Percentiles rank a stretch among this genome's conserved stretches.
Conservation (phyloP, 1,140 invertebrate species). For the Apis laboriosa region DNA sequence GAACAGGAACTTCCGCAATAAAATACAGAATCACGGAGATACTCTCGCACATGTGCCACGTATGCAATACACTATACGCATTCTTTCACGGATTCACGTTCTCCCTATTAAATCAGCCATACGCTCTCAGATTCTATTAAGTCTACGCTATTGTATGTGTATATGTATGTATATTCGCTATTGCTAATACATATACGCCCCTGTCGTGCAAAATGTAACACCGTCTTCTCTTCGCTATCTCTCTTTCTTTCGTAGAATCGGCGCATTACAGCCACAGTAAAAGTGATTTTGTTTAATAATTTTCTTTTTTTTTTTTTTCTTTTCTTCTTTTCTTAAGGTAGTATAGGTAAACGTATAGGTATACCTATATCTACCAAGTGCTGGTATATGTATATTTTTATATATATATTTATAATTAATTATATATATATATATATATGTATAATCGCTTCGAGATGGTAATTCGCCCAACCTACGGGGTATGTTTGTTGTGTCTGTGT, state of each 20-base stretch:
- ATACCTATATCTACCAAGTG: slow-evolving; percentile 64
- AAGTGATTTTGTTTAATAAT: slow-evolving; percentile 12
- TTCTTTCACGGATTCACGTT: slow-evolving; percentile 62
- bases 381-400: slow-evolving; percentile 47
- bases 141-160: slow-evolving; percentile 47
- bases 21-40: slow-evolving; percentile 73
- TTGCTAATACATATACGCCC: slow-evolving; percentile 7
- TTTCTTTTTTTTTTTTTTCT: slow-evolving; percentile 15
- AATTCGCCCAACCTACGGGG: slow-evolving; percentile 67
- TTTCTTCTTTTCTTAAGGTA: slow-evolving; percentile 41
- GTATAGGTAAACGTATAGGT: slow-evolving; percentile 60
- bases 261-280: slow-evolving; percentile 51
- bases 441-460: slow-evolving; percentile 74
- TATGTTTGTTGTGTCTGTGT: slow-evolving; percentile 20
- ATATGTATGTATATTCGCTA: slow-evolving; percentile 48
- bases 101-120: slow-evolving; percentile 56
- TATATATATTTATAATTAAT: slow-evolving; percentile 10
- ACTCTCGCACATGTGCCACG: slow-evolving; percentile 54
- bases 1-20: slow-evolving; percentile 78
- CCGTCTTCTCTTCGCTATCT: neutral
- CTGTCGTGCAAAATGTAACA: slow-evolving; percentile 38
- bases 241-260: slow-evolving; percentile 41
- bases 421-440: slow-evolving; percentile 43
- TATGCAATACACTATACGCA: slow-evolving; percentile 55
- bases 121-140: slow-evolving; percentile 49